Evolutionary conservation across 2,888 invertebrate species (phyloP).

Genomic region (Daptonema setosum): DNA sequence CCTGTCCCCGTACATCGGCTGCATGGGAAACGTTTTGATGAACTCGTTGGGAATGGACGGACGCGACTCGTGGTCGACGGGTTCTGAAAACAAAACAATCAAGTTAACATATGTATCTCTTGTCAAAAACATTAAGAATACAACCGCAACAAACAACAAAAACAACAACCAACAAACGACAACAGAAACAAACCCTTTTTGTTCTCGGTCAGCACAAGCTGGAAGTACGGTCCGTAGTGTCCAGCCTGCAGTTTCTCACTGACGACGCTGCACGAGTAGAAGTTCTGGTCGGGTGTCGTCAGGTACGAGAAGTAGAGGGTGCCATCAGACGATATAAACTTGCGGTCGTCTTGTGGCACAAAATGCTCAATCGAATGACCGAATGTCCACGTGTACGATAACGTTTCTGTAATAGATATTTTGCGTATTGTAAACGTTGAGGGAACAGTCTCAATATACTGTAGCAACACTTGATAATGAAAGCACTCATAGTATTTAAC

Average conservation of each 20-base stretch:
- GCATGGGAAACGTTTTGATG: constrained; percentile 17
- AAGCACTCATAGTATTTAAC: no score
- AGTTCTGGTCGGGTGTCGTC: constrained; percentile 16
- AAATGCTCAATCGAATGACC: constrained; percentile 15
- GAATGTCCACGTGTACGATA: constrained; percentile 20
- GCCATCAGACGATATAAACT: constrained; percentile 23
- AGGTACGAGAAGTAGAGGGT: constrained; percentile 21
- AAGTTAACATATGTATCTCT: no score
- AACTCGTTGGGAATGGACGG: background rate
- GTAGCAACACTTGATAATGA: no score
- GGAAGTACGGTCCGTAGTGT: constrained; percentile 25
- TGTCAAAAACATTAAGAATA: no score
- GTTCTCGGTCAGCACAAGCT: no score
- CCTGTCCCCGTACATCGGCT: constrained; percentile 18
- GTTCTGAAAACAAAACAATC: background rate
- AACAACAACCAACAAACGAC: no score
- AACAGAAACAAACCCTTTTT: no score
- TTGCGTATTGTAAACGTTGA: background rate
- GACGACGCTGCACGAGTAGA: constrained; percentile 22
- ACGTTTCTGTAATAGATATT: constrained; percentile 15
- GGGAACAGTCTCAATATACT: no score
- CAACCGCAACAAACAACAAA: no score
- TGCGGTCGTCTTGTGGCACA: constrained; percentile 15
- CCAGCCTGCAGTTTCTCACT: constrained; percentile 19
- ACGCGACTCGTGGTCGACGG: background rate